Conservation (phyloP, 2,888 invertebrate genomes). For the Nesidiocoris tenuis region DNA sequence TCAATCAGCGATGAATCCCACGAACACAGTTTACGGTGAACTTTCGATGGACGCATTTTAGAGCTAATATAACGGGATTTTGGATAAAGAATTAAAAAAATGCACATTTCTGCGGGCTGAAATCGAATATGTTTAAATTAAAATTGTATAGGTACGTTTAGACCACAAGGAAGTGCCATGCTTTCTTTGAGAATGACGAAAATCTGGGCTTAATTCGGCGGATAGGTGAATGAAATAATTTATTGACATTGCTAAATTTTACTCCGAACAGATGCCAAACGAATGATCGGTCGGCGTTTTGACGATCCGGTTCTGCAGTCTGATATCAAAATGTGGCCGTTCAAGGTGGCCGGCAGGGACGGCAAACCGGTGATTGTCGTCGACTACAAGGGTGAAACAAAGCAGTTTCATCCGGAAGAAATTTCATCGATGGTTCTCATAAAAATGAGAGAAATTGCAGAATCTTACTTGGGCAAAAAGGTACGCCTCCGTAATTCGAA, state of each 20-base stretch:
- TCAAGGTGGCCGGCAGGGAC: conserved; percentile 59
- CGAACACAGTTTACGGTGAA: conserved; percentile 50
- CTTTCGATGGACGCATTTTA: no score
- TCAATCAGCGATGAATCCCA: conserved; percentile 62
- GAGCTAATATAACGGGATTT: no score
- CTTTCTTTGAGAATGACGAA: no score
- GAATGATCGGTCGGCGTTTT: conserved; percentile 66
- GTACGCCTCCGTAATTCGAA: no score
- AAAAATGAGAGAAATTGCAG: conserved; percentile 62
- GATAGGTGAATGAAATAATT: no score
- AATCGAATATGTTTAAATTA: no score
- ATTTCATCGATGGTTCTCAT: conserved; percentile 62
- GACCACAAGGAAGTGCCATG: no score
- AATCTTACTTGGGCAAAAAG: conserved; percentile 54
- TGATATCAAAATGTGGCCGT: conserved; percentile 68
- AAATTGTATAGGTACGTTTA: no score
- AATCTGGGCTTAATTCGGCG: no score
- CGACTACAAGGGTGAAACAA: conserved; percentile 55
- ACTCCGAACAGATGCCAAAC: conserved; percentile 64
- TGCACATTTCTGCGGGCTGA: no score
- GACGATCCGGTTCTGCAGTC: conserved; percentile 64
- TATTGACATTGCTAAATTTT: no score
- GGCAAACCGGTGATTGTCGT: conserved; percentile 56
- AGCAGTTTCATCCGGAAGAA: conserved; percentile 58
- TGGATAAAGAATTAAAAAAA: no score